These are phyloP conservation scores for Brachymystax lenok DNA, from an alignment of 2,797 vertebrate genomes.

Conservation along the genomic window DNA sequence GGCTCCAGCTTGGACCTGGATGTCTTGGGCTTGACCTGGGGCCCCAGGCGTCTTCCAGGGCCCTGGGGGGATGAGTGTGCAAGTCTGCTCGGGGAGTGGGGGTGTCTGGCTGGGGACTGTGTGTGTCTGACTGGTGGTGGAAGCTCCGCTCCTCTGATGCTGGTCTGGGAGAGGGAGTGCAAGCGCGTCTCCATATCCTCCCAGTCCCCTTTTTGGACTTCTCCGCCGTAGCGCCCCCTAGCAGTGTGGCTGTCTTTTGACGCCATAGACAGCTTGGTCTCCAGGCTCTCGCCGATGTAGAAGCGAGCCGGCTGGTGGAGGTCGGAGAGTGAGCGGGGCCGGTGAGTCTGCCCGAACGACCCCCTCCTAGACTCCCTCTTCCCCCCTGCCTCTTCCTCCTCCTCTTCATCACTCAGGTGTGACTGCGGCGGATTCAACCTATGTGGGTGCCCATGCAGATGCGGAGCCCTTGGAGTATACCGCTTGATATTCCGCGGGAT, in stretches of 20 bases:
- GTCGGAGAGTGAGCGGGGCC: conserved; percentile 79
- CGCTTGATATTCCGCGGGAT: conserved; percentile 77
- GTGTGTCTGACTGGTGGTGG: conserved; percentile 36
- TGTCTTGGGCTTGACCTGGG: conserved; percentile 70
- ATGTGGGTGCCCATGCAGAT: conserved; percentile 56
- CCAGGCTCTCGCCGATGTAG: conserved; percentile 76
- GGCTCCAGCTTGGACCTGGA: conserved; percentile 75
- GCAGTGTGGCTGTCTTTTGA: conserved; percentile 51
- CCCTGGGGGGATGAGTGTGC: conserved; percentile 47
- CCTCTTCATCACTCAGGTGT: conserved; percentile 81
- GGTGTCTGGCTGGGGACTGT: conserved; percentile 22
- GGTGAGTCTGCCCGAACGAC: conserved; percentile 57
- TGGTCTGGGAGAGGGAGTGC: conserved; percentile 64
- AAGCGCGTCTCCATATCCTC: conserved; percentile 54
- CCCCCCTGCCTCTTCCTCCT: conserved; percentile 76
- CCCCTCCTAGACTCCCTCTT: conserved; percentile 51
- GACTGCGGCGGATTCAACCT: conserved; percentile 68
- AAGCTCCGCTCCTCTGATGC: conserved; percentile 61
- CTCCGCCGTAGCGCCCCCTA: conserved; percentile 48
- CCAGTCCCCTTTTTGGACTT: conserved; percentile 64
- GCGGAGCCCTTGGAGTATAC: conserved; percentile 58
- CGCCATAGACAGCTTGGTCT: conserved; percentile 60
- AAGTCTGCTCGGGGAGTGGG: conserved; percentile 1
- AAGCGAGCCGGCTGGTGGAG: conserved; percentile 78
- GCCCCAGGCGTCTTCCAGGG: conserved; percentile 60